Evolutionary conservation across 2,113 vertebrate species (phyloP).

Genomic region (Bothrops jararaca): DNA sequence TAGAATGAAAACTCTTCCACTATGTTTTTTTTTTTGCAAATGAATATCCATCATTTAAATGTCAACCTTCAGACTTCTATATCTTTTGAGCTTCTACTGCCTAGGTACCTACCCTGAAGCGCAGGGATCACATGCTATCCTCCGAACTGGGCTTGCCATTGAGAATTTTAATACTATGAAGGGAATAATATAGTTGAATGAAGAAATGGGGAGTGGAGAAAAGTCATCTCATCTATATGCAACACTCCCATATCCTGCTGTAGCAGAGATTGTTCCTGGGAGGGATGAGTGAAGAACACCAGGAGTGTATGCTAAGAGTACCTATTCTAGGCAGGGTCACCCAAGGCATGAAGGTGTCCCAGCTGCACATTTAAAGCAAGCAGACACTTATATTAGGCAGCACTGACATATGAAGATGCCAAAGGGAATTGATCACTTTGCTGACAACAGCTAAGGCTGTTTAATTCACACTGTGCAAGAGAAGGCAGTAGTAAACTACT

Average conservation of each 20-base stretch:
- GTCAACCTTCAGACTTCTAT: not conserved
- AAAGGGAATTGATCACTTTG: not conserved
- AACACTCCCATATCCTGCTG: not conserved
- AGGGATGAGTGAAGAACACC: not conserved
- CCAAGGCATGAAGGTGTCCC: not conserved
- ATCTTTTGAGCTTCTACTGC: not conserved
- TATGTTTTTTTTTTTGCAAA: not conserved
- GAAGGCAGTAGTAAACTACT: not conserved
- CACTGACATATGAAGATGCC: not conserved
- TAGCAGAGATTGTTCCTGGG: not conserved
- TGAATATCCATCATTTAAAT: constrained; percentile 1
- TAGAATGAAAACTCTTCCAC: not conserved
- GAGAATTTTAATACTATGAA: not conserved
- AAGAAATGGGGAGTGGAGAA: not conserved
- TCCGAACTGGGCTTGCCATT: not conserved
- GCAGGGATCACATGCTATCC: not conserved
- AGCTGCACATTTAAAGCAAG: not conserved
- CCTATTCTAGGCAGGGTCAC: not conserved
- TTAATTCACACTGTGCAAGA: not conserved
- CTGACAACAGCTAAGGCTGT: not conserved
- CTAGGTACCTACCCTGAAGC: not conserved
- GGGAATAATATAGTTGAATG: not conserved
- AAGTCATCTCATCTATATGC: not conserved
- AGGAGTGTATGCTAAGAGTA: not conserved
- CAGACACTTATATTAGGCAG: not conserved